phyloP scores from a whole-genome alignment of 2,888 invertebrate species.

The Acutogordius australiensis region DNA sequence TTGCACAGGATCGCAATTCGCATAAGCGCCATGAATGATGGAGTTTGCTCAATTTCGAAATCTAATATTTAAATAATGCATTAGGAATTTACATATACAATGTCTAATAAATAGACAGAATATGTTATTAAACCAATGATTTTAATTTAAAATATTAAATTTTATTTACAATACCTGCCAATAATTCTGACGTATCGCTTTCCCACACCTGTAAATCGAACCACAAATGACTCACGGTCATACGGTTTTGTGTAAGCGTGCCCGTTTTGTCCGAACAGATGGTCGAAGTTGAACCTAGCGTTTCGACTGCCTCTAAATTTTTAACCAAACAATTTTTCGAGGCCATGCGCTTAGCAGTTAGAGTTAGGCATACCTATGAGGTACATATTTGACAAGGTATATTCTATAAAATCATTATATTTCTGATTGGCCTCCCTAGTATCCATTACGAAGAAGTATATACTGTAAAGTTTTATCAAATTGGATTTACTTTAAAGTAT shows the following conservation, averaged over 20 bases:
- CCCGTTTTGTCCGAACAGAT: slow-evolving; percentile 54
- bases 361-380: slow-evolving; percentile 48
- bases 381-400: too few species aligned
- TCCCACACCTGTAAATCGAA: slow-evolving; percentile 93
- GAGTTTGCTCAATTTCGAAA: slow-evolving; percentile 22
- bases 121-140: background rate
- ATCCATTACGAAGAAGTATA: too few species aligned
- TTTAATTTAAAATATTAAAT: background rate
- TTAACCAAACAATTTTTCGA: slow-evolving; percentile 53
- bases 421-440: too few species aligned
- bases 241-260: slow-evolving; percentile 71
- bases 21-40: slow-evolving; percentile 56
- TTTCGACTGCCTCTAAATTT: slow-evolving; percentile 48
- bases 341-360: slow-evolving; percentile 97
- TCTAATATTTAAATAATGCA: too few species aligned
- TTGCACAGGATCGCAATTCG: slow-evolving; percentile 85
- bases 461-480: too few species aligned
- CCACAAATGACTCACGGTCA: slow-evolving; percentile 99
- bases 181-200: slow-evolving; percentile 67
- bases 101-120: too few species aligned
- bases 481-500: too few species aligned
- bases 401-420: too few species aligned
- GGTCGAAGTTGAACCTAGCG: slow-evolving; percentile 44
- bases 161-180: background rate
- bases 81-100: too few species aligned